phyloP scores from a whole-genome alignment of 2,113 vertebrate genomes.

The Cyprinus carpio region DNA sequence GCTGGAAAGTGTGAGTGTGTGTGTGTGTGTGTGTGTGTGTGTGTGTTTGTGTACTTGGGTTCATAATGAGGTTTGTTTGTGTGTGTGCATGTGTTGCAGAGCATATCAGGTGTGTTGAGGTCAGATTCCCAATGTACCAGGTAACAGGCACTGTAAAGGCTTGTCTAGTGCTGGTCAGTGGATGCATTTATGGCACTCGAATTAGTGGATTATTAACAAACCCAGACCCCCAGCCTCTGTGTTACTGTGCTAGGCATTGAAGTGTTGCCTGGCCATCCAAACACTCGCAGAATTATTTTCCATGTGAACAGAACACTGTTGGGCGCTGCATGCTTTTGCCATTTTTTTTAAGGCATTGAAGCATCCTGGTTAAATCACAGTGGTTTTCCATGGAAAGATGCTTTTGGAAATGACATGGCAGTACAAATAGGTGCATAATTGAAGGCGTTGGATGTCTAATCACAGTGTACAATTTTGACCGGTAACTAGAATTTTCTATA shows the following conservation, averaged over 20 bases:
- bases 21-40: neutral
- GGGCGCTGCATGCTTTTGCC: neutral
- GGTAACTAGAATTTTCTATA: no score
- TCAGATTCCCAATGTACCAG: constrained; percentile 56
- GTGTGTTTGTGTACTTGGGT: neutral
- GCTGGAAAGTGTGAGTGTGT: constrained; percentile 12
- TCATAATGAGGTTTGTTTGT: constrained; percentile 18
- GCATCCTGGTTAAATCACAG: neutral
- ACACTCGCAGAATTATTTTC: constrained; percentile 49
- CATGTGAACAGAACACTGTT: constrained; percentile 20
- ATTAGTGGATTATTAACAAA: constrained; percentile 65
- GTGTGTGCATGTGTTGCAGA: neutral
- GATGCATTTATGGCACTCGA: constrained; percentile 39
- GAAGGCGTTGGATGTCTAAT: neutral
- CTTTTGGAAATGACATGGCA: neutral
- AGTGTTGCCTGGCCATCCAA: constrained; percentile 54
- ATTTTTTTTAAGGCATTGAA: neutral
- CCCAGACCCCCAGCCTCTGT: constrained; percentile 40
- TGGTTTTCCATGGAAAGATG: constrained; percentile 25
- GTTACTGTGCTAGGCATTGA: neutral
- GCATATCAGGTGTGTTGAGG: neutral
- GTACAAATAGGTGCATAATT: neutral
- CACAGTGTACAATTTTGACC: neutral
- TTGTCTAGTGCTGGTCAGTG: constrained; percentile 33
- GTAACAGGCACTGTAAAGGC: constrained; percentile 59